Percentiles rank a stretch among this genome's conserved stretches.
phyloP scores from a whole-genome alignment of 2,113 vertebrate genomes.

The Entomyzon cyanotis region DNA sequence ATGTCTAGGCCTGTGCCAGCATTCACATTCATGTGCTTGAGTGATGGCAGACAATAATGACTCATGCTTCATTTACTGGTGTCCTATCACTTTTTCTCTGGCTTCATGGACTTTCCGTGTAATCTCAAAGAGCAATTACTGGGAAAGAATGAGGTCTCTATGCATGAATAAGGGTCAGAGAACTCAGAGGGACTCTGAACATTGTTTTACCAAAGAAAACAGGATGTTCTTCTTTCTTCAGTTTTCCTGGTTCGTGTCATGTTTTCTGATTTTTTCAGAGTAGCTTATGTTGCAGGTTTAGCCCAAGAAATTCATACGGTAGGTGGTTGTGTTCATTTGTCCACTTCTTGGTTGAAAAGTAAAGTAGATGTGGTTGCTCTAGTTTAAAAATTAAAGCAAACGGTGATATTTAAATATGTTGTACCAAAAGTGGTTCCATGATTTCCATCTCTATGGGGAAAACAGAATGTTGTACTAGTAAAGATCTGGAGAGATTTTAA shows the following conservation, averaged over 20 bases:
- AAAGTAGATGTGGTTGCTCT: background rate
- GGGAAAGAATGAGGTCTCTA: background rate
- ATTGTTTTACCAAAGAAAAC: background rate
- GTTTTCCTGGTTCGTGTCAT: background rate
- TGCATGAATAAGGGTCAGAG: background rate
- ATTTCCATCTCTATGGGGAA: background rate
- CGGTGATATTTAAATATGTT: background rate
- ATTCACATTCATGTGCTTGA: constrained; percentile 22
- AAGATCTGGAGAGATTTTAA: background rate
- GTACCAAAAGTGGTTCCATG: background rate
- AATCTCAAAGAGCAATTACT: constrained; percentile 41
- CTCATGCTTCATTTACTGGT: constrained; percentile 53
- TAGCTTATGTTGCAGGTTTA: background rate
- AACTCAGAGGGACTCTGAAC: background rate
- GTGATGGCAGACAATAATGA: constrained; percentile 56
- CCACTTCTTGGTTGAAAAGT: background rate
- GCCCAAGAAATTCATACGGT: background rate
- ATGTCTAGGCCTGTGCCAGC: constrained; percentile 31
- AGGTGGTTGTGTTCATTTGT: background rate
- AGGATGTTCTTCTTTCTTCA: background rate
- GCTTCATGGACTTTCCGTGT: background rate
- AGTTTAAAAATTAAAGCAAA: background rate
- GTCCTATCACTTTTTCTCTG: constrained; percentile 11
- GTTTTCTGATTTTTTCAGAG: background rate
- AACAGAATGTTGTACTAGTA: background rate